phyloP scores from a whole-genome alignment of 2,113 vertebrate genomes.

The Equus quagga region DNA sequence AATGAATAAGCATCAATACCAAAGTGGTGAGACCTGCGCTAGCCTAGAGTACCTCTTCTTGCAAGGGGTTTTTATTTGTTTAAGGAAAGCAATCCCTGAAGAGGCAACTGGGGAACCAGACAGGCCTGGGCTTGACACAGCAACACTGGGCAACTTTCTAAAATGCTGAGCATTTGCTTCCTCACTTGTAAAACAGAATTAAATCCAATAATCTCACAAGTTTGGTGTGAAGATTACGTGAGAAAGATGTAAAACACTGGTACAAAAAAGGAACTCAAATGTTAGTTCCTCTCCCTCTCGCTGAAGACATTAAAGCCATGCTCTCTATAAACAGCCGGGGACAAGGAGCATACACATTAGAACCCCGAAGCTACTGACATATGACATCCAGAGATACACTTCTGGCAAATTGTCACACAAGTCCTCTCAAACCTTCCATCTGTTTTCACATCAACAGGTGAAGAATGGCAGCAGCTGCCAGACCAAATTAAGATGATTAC shows the following conservation, averaged over 20 bases:
- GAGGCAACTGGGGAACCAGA: not conserved
- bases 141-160: not conserved
- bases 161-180: not conserved
- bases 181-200: conserved; percentile 3
- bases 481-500: not conserved
- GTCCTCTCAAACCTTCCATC: not conserved
- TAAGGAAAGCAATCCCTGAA: not conserved
- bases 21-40: not conserved
- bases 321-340: not conserved
- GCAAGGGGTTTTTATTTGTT: not conserved
- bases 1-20: not conserved
- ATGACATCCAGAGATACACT: not conserved
- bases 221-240: not conserved
- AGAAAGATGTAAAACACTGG: not conserved
- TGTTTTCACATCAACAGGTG: not conserved
- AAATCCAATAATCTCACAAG: not conserved
- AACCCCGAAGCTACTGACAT: not conserved
- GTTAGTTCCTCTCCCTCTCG: not conserved
- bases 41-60: not conserved
- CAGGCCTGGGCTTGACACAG: not conserved
- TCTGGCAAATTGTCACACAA: not conserved
- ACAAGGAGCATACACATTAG: not conserved
- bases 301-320: not conserved
- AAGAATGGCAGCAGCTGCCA: not conserved
- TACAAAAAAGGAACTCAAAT: not conserved